phyloP scores from a whole-genome alignment of 2,888 invertebrate genomes.

The Harmothoe impar region DNA sequence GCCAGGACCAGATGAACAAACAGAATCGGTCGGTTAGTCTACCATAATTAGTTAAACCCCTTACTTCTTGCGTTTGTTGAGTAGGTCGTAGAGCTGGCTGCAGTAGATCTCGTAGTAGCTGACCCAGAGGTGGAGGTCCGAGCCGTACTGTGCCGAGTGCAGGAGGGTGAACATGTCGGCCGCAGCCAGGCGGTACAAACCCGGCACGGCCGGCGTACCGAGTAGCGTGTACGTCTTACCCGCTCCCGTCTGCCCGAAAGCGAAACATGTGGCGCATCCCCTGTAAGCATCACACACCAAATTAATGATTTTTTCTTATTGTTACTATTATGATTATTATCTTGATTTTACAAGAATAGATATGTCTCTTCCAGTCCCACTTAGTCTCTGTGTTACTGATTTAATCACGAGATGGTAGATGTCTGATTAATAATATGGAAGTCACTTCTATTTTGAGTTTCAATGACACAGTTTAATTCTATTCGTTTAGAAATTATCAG shows the following conservation, averaged over 20 bases:
- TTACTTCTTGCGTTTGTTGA: slow-evolving; percentile 82
- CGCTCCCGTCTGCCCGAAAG: slow-evolving; percentile 83
- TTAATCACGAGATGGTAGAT: no score
- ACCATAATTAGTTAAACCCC: no score
- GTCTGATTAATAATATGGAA: no score
- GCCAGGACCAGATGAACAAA: no score
- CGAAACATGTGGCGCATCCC: slow-evolving; percentile 82
- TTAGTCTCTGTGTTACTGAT: no score
- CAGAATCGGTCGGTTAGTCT: no score
- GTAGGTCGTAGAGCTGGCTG: slow-evolving; percentile 82
- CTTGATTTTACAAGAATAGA: no score
- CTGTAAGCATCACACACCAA: slow-evolving; percentile 70
- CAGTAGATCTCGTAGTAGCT: slow-evolving; percentile 83
- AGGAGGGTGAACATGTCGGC: slow-evolving; percentile 79
- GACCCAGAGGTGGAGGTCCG: slow-evolving; percentile 79
- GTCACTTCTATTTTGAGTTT: no score
- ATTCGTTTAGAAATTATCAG: not conserved
- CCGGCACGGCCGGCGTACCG: slow-evolving; percentile 77
- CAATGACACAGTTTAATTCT: no score
- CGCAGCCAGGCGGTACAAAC: slow-evolving; percentile 81
- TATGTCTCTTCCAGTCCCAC: no score
- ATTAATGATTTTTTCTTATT: no score
- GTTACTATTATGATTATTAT: no score
- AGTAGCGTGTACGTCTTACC: slow-evolving; percentile 83
- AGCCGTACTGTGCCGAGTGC: slow-evolving; percentile 66